Evolutionary conservation across 2,113 vertebrate species (phyloP).

Genomic region (Meleagris gallopavo): DNA sequence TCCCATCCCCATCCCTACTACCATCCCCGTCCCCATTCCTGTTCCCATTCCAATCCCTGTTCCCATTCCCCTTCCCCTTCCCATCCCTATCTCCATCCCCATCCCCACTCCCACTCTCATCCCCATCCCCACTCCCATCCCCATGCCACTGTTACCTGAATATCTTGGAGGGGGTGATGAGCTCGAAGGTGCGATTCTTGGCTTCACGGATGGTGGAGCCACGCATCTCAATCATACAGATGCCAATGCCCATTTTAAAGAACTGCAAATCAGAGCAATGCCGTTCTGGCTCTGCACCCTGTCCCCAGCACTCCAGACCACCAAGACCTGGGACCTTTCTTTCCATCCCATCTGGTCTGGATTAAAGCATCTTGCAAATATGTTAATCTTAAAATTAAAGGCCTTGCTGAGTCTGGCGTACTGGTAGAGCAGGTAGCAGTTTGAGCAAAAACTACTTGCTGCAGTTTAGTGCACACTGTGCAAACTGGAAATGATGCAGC

Average conservation of each 20-base stretch:
- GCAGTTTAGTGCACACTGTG: neutral
- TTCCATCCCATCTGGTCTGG: neutral
- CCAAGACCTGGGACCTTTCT: neutral
- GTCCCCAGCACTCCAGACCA: neutral
- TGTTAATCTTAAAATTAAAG: neutral
- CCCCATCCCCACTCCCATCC: neutral
- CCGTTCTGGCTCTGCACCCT: neutral
- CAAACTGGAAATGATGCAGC: neutral
- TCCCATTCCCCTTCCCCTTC: too few species aligned
- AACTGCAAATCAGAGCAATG: slow-evolving; percentile 75
- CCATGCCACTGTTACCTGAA: slow-evolving; percentile 86
- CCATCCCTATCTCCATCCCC: neutral
- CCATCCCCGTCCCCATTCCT: too few species aligned
- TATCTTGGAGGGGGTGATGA: slow-evolving; percentile 91
- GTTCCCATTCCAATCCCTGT: neutral
- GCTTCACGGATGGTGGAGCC: slow-evolving; percentile 91
- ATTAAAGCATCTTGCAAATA: neutral
- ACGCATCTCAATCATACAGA: slow-evolving; percentile 91
- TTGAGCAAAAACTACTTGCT: neutral
- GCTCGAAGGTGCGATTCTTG: slow-evolving; percentile 91
- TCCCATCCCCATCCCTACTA: neutral
- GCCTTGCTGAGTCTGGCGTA: neutral
- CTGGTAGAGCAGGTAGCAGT: neutral
- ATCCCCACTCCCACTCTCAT: neutral
- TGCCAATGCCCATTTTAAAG: slow-evolving; percentile 90